phyloP scores from a whole-genome alignment of 2,113 vertebrate species.

The Pandion haliaetus region DNA sequence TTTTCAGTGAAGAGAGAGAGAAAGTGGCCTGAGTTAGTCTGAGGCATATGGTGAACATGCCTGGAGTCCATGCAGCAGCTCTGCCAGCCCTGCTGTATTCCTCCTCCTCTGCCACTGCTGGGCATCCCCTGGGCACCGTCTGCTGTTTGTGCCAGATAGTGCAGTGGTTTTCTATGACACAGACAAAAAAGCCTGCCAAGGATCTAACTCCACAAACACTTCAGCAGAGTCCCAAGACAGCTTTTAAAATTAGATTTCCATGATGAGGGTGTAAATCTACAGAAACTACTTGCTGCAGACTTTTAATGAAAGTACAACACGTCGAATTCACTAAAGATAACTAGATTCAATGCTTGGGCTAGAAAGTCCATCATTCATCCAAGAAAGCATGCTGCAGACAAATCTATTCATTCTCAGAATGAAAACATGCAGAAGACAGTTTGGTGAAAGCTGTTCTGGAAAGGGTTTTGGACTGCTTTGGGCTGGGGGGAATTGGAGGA shows the following conservation, averaged over 20 bases:
- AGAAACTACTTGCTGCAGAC: background rate
- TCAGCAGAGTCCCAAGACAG: background rate
- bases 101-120: background rate
- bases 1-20: background rate
- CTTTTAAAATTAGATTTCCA: constrained; percentile 26
- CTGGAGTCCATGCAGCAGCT: background rate
- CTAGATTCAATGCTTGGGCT: background rate
- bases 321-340: background rate
- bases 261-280: background rate
- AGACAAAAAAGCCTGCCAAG: background rate
- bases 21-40: background rate
- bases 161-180: background rate
- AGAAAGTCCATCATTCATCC: constrained; percentile 6
- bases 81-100: background rate
- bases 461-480: background rate
- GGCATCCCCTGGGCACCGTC: background rate
- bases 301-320: constrained; percentile 3
- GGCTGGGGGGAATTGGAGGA: background rate
- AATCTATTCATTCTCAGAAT: constrained; percentile 40
- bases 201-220: background rate
- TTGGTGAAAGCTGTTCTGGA: constrained; percentile 12
- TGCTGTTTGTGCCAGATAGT: background rate
- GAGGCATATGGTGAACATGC: background rate
- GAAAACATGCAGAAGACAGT: constrained; percentile 6
- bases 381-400: constrained; percentile 48